phyloP scores from a whole-genome alignment of 2,797 vertebrate genomes.

The Galaxias olidus region DNA sequence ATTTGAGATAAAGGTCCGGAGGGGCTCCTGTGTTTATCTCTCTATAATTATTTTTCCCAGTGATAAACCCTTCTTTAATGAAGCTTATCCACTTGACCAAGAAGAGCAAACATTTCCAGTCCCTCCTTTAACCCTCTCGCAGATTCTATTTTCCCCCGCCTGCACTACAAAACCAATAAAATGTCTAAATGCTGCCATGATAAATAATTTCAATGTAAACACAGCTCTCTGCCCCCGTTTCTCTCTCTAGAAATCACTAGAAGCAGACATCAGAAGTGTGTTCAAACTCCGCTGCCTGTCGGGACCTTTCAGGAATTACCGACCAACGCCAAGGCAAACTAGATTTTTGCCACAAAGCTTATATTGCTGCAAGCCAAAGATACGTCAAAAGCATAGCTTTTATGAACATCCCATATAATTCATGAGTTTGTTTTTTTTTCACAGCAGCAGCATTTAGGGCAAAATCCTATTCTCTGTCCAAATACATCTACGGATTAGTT shows the following conservation, averaged over 20 bases:
- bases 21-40: slow-evolving; percentile 28
- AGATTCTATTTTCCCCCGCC: slow-evolving; percentile 33
- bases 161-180: slow-evolving; percentile 42
- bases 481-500: slow-evolving; percentile 31
- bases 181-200: slow-evolving; percentile 36
- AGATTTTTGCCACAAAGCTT: no score
- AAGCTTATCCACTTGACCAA: slow-evolving; percentile 46
- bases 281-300: slow-evolving; percentile 30
- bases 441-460: no score
- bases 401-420: no score
- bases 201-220: slow-evolving; percentile 41
- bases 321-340: no score
- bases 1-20: slow-evolving; percentile 28
- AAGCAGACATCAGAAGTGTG: slow-evolving; percentile 17
- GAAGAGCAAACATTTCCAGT: slow-evolving; percentile 39
- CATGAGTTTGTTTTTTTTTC: no score
- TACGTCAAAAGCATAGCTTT: slow-evolving; percentile 13
- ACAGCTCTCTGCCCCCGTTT: slow-evolving; percentile 30
- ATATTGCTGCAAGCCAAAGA: neutral
- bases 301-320: slow-evolving; percentile 27
- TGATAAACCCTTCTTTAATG: slow-evolving; percentile 33
- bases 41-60: slow-evolving; percentile 36
- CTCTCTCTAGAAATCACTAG: slow-evolving; percentile 14
- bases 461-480: no score
- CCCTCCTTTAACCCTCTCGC: slow-evolving; percentile 21